Conservation (phyloP, 1,140 invertebrate species). For the Spodoptera litura region DNA sequence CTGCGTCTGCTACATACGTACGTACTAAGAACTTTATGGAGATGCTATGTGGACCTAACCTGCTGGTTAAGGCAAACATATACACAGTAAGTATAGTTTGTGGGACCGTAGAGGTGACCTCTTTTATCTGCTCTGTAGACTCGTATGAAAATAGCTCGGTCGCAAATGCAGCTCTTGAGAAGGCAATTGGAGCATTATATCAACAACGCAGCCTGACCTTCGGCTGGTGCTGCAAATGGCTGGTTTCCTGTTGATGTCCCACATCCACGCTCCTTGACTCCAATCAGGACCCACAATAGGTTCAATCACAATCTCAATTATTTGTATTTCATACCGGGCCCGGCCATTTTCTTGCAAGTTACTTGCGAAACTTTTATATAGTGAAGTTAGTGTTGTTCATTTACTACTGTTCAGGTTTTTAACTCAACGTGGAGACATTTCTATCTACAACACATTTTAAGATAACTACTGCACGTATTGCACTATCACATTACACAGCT, state of each 20-base stretch:
- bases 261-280: slow-evolving; percentile 31
- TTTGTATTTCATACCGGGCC: slow-evolving; percentile 4
- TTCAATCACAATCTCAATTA: slow-evolving; percentile 21
- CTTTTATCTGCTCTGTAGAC: not conserved
- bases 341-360: too few species aligned
- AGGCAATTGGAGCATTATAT: slow-evolving; percentile 20
- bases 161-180: not conserved
- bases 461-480: too few species aligned
- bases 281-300: slow-evolving; percentile 15
- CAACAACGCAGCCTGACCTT: slow-evolving; percentile 20
- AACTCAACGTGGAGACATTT: too few species aligned
- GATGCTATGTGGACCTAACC: not conserved
- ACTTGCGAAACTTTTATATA: too few species aligned
- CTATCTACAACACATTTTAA: too few species aligned
- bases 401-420: too few species aligned
- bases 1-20: not conserved
- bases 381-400: too few species aligned
- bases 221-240: slow-evolving; percentile 32
- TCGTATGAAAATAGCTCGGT: too few species aligned
- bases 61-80: not conserved
- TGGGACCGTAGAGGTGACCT: not conserved
- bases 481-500: too few species aligned
- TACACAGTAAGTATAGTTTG: not conserved
- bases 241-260: slow-evolving; percentile 29
- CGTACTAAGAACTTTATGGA: not conserved